phyloP scores from a whole-genome alignment of 2,113 vertebrate genomes.

The Nestor notabilis region DNA sequence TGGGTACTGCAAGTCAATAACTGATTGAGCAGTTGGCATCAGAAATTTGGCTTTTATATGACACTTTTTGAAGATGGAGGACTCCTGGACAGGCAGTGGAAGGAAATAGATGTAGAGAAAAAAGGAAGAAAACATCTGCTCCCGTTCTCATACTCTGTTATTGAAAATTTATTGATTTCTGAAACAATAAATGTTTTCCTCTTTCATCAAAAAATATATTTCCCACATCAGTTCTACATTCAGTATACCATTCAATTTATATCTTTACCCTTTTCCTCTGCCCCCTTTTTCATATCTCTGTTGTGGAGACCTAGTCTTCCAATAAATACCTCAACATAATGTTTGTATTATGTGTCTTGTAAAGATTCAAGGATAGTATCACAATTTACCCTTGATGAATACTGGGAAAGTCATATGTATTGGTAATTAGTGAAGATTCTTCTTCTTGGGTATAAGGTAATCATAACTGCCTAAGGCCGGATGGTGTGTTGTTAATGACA shows the following conservation, averaged over 20 bases:
- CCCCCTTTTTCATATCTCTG: neutral
- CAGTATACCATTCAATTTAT: neutral
- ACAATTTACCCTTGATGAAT: slow-evolving; percentile 1
- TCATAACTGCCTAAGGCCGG: neutral
- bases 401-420: neutral
- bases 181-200: neutral
- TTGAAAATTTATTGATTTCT: neutral
- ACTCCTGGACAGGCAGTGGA: neutral
- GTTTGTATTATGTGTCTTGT: neutral
- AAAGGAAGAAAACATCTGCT: neutral
- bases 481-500: neutral
- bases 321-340: neutral
- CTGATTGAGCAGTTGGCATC: neutral
- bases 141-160: neutral
- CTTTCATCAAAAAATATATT: neutral
- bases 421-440: slow-evolving; percentile 1
- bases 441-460: neutral
- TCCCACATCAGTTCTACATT: neutral
- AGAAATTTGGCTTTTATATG: neutral
- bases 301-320: neutral
- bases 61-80: neutral
- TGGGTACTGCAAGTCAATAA: neutral
- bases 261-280: neutral
- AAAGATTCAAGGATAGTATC: neutral
- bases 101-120: neutral